Evolutionary conservation across 2,113 vertebrate genomes (phyloP).

Genomic region (Actenoides hombroni): DNA sequence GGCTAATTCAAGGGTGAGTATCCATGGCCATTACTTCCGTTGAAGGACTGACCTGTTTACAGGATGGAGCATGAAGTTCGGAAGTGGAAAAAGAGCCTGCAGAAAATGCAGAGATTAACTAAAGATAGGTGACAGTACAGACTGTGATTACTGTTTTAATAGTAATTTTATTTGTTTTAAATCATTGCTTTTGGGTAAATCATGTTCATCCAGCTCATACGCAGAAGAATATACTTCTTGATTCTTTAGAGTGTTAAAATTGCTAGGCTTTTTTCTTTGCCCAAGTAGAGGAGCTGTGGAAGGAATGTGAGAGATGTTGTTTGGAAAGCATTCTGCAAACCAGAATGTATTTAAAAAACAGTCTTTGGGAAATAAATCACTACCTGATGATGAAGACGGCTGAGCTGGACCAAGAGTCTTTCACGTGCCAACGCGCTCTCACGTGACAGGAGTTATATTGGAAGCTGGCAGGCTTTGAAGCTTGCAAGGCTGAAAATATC

Average conservation of each 20-base stretch:
- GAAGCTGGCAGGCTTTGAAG: conserved; percentile 10
- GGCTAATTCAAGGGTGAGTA: not conserved
- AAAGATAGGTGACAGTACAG: conserved; percentile 55
- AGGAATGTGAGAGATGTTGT: conserved; percentile 17
- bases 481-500: conserved; percentile 8
- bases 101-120: not conserved
- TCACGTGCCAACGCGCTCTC: not conserved
- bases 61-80: not conserved
- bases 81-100: not conserved
- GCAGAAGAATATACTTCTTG: not conserved
- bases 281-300: not conserved
- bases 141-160: conserved; percentile 26
- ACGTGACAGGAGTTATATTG: not conserved
- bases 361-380: conserved; percentile 54
- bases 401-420: conserved; percentile 22
- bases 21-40: not conserved
- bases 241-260: not conserved
- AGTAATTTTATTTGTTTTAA: conserved; percentile 29
- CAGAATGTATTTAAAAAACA: conserved; percentile 50
- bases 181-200: not conserved
- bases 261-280: not conserved
- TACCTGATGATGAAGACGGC: conserved; percentile 44
- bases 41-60: not conserved
- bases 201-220: not conserved
- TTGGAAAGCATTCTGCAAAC: conserved; percentile 38